Conservation (phyloP, 2,888 invertebrate genomes). For the Andrena bicolor region DNA sequence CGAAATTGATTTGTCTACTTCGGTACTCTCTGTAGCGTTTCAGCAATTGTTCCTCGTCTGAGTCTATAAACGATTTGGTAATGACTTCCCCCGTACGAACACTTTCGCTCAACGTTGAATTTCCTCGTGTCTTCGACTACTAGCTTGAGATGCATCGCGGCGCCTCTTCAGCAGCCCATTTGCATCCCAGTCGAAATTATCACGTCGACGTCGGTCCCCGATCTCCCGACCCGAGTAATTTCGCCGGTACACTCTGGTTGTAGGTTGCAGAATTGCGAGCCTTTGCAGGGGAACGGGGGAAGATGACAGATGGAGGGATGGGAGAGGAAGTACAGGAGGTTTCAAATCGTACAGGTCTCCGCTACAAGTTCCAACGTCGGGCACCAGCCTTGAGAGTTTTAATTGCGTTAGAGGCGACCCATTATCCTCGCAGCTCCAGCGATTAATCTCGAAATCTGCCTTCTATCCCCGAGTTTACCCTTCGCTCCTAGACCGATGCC, state of each 20-base stretch:
- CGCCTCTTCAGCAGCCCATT: slow-evolving; percentile 40
- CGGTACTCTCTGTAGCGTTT: too few species aligned
- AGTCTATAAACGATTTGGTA: slow-evolving; percentile 25
- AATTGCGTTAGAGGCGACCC: slow-evolving; percentile 52
- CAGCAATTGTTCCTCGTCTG: background rate
- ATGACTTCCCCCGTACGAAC: slow-evolving; percentile 21
- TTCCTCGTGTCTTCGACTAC: slow-evolving; percentile 25
- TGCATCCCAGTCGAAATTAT: slow-evolving; percentile 52
- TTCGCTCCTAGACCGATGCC: background rate
- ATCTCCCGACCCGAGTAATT: slow-evolving; percentile 37
- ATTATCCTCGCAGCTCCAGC: slow-evolving; percentile 41
- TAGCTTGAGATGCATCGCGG: slow-evolving; percentile 26
- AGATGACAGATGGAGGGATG: background rate
- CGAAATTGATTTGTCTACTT: background rate
- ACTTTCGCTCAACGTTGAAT: slow-evolving; percentile 34
- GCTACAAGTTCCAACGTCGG: slow-evolving; percentile 36
- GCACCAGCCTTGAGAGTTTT: slow-evolving; percentile 47
- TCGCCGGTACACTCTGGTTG: slow-evolving; percentile 25
- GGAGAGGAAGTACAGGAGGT: background rate
- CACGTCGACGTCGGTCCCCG: slow-evolving; percentile 38
- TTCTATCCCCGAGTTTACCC: background rate
- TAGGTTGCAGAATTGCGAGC: slow-evolving; percentile 48
- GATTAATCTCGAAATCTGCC: slow-evolving; percentile 53
- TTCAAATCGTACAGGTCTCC: slow-evolving; percentile 11
- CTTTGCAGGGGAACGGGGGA: background rate